Base-by-base conservation (phyloP, 2,797 vertebrate genomes). In the Forpus xanthops region DNA sequence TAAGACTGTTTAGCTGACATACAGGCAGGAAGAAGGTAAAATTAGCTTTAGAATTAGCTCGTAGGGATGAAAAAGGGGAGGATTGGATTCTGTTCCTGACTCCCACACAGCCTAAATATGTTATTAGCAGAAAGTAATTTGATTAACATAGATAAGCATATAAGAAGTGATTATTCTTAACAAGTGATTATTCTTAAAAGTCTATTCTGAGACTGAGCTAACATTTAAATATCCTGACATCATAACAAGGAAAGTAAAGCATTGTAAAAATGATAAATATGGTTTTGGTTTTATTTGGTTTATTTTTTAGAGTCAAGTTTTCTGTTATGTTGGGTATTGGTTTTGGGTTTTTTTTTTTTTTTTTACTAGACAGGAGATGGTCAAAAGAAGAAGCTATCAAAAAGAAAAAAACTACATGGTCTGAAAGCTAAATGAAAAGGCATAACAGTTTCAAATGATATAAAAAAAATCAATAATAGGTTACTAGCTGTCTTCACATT, bases 351-450 rank as follows among this genome's bases (percentile, higher is more conserved):
- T 8, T 19, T 31, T 1, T 4, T 61, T 53, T 31, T 71, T 78
- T 61, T 23, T 33, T 10, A 30, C 13, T 35, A 35, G 30, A 68
- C 3, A 65, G 14, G 3, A 83, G 21, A 45, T 66, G 9, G 15
- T 49, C 27, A 72, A 52, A 91, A 55, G 5, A 78, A 78, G 41
- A 45, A 89, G 31, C 15, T 82, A 39, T 55, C 45, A 82, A n/a
- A n/a, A n/a, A 62, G 37, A 47, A 66, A 78, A 90, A 62, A 5
- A 10, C 21, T 74, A 17, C 6, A 3, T 21, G 5, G 5, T 55
- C 49, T 77, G 74, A 79, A 89, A 92, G 7, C 30, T 89, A 61
- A 92, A 83, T 77, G 37, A 87, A 89, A 92, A 85, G 52, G 75
- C 25, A 53, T 31, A 60, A 2, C 4, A 30, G 20, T 56, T 87